phyloP scores from a whole-genome alignment of 2,888 invertebrate species.

The Calliopum simillimum region DNA sequence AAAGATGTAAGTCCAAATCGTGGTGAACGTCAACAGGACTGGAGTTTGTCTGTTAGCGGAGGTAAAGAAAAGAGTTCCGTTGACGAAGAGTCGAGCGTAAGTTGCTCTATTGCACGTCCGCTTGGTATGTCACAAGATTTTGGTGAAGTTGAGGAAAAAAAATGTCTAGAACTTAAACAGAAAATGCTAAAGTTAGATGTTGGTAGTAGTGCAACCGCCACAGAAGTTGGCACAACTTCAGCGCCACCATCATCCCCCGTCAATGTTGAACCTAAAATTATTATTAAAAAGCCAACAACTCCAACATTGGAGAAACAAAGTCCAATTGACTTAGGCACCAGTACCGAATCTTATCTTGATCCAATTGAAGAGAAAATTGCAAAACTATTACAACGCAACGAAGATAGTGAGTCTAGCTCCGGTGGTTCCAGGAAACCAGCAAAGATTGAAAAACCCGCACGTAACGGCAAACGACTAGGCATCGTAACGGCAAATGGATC shows the following conservation, averaged over 20 bases:
- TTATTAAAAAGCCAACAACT: conserved; percentile 66
- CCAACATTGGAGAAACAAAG: conserved; percentile 75
- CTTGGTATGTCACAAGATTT: conserved; percentile 82
- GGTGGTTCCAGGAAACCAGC: conserved; percentile 71
- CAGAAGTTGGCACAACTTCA: conserved; percentile 66
- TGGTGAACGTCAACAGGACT: conserved; percentile 66
- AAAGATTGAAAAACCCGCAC: conserved; percentile 67
- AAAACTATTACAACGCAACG: conserved; percentile 66
- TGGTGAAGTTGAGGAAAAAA: conserved; percentile 72
- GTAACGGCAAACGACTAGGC: conserved; percentile 65
- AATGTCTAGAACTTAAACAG: conserved; percentile 71
- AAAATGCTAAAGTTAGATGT: conserved; percentile 73
- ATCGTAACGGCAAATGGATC: conserved; percentile 69
- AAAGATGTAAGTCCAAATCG: conserved; percentile 75
- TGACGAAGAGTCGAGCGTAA: conserved; percentile 80
- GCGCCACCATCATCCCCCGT: conserved; percentile 68
- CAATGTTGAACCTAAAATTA: conserved; percentile 52
- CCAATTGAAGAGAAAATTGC: conserved; percentile 68
- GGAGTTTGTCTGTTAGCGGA: conserved; percentile 67
- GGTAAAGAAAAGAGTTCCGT: conserved; percentile 74
- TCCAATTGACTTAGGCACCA: conserved; percentile 74
- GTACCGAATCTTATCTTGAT: conserved; percentile 68
- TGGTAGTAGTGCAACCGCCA: conserved; percentile 61
- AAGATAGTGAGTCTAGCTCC: conserved; percentile 74
- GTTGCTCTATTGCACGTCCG: conserved; percentile 83